Evolutionary conservation across 2,113 vertebrate species (phyloP).

Genomic region (Reinhardtius hippoglossoides): DNA sequence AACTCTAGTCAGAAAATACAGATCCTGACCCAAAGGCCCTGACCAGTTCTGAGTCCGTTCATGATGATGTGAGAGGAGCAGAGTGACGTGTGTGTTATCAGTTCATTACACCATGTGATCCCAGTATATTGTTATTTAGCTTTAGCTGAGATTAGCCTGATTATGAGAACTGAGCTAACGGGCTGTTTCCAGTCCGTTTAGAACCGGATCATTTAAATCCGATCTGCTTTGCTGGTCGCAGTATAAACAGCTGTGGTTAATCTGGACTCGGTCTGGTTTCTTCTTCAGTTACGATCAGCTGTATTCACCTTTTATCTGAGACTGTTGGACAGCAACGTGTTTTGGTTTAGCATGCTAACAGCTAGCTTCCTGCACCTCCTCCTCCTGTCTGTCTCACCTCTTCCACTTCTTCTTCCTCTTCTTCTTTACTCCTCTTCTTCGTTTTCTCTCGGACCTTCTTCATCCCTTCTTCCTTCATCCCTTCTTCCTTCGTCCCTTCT

Average conservation of each 20-base stretch:
- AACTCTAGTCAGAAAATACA: too few species aligned
- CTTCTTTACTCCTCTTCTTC: slow-evolving; percentile 61
- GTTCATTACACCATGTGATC: too few species aligned
- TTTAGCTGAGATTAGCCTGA: too few species aligned
- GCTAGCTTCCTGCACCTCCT: not conserved
- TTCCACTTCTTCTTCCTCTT: slow-evolving; percentile 40
- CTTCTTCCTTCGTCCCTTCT: not conserved
- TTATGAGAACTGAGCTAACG: too few species aligned
- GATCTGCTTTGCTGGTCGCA: too few species aligned
- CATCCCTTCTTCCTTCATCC: slow-evolving; percentile 56
- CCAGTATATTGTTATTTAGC: too few species aligned
- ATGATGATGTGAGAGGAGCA: too few species aligned
- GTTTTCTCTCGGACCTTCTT: slow-evolving; percentile 53
- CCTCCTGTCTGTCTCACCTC: slow-evolving; percentile 33
- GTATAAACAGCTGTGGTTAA: not conserved
- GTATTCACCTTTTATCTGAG: not conserved
- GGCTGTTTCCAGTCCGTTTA: too few species aligned
- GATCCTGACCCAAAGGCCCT: too few species aligned
- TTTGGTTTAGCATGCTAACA: slow-evolving; percentile 47
- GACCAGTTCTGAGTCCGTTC: too few species aligned
- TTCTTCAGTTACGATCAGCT: not conserved
- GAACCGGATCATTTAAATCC: too few species aligned
- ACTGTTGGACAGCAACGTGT: not conserved
- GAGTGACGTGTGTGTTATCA: too few species aligned
- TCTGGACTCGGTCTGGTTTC: not conserved